Conservation (phyloP, 2,888 invertebrate species). For the Himalopsyche anomala region DNA sequence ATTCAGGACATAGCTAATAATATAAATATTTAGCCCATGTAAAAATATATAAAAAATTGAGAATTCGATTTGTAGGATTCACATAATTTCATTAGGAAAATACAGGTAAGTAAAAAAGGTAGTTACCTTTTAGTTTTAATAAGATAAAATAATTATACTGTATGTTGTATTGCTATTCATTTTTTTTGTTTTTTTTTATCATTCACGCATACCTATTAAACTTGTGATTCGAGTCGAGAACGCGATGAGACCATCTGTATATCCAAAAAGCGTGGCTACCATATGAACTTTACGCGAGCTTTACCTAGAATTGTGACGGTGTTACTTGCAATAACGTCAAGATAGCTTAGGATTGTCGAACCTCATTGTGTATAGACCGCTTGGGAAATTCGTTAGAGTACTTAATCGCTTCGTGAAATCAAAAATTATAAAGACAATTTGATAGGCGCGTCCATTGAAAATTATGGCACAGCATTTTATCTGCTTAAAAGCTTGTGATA, state of each 20-base stretch:
- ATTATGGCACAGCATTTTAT: background rate
- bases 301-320: background rate
- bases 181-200: too few species aligned
- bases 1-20: too few species aligned
- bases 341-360: background rate
- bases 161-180: too few species aligned
- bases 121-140: too few species aligned
- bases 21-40: too few species aligned
- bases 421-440: background rate
- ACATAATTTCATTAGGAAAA: too few species aligned
- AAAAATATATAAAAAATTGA: too few species aligned
- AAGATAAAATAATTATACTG: too few species aligned
- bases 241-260: background rate
- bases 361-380: background rate
- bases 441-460: background rate
- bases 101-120: too few species aligned
- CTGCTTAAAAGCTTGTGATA: background rate
- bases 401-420: background rate
- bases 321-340: background rate
- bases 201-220: too few species aligned
- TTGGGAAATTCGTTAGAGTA: slow-evolving; percentile 14
- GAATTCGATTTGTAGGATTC: too few species aligned
- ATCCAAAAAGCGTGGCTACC: background rate
- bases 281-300: background rate
- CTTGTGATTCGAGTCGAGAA: too few species aligned